phyloP scores from a whole-genome alignment of 2,797 vertebrate species.

The Borostomias antarcticus region DNA sequence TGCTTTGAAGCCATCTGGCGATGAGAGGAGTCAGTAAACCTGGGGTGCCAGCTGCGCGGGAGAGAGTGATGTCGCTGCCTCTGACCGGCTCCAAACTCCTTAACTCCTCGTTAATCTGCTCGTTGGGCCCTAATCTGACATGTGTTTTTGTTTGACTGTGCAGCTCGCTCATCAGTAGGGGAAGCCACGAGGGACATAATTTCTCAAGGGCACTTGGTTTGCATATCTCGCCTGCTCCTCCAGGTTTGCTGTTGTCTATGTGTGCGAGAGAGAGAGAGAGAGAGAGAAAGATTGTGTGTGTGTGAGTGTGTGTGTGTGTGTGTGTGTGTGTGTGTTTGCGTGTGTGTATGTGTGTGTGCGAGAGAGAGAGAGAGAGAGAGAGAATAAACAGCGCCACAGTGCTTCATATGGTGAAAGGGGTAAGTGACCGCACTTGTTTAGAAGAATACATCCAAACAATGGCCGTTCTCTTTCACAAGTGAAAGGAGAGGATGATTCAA shows the following conservation, averaged over 20 bases:
- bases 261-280: not conserved
- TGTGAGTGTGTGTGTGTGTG: not conserved
- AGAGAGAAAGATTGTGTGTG: not conserved
- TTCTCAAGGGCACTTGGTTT: conserved; percentile 2
- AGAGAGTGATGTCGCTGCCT: not conserved
- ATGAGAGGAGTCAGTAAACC: not conserved
- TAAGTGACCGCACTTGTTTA: conserved; percentile 37
- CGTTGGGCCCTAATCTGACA: conserved; percentile 10
- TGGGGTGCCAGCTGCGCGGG: not conserved
- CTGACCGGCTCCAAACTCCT: not conserved
- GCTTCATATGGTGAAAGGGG: conserved; percentile 1
- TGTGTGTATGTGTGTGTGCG: conserved; percentile 5
- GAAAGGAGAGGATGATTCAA: conserved; percentile 54
- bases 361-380: not conserved
- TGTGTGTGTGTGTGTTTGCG: not conserved
- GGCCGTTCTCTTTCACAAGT: conserved; percentile 26
- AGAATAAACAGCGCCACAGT: not conserved
- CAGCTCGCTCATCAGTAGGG: not conserved
- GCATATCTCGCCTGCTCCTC: too few relatives aligned
- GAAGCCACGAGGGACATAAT: not conserved
- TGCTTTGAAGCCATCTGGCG: conserved; percentile 2
- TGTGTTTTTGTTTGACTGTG: conserved; percentile 8
- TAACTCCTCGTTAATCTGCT: conserved; percentile 16
- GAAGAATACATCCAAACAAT: conserved; percentile 50
- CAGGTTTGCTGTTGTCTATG: not conserved